phyloP scores from a whole-genome alignment of 2,888 invertebrate genomes.

The Pollenia angustigena region DNA sequence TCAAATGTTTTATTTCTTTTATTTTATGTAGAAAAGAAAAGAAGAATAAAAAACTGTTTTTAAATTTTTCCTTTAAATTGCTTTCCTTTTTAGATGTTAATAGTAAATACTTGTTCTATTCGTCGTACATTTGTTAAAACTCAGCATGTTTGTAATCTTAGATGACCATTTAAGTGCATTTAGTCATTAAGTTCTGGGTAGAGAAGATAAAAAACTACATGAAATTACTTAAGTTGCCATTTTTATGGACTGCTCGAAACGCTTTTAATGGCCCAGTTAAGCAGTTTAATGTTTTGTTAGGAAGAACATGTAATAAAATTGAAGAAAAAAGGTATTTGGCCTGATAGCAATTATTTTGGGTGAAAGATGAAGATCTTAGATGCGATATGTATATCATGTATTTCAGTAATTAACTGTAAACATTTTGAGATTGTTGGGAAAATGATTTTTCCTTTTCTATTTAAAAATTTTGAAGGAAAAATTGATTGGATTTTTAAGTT shows the following conservation, averaged over 20 bases:
- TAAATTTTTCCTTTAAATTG: neutral
- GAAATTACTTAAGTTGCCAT: neutral
- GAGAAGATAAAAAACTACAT: conserved; percentile 3
- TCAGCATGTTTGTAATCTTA: conserved; percentile 46
- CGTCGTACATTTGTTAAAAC: conserved; percentile 7
- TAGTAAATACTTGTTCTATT: neutral
- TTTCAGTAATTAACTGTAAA: too few species aligned
- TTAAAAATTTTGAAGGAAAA: too few species aligned
- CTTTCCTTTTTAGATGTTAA: neutral
- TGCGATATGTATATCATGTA: neutral
- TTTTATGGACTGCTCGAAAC: conserved; percentile 17
- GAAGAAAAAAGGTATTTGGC: neutral
- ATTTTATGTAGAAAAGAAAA: conserved; percentile 15
- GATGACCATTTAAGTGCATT: conserved; percentile 64
- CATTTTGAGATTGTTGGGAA: too few species aligned
- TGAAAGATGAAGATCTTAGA: neutral
- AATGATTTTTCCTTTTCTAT: too few species aligned
- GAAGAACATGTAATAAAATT: neutral
- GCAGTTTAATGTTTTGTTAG: neutral
- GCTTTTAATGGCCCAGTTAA: neutral
- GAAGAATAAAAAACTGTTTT: neutral
- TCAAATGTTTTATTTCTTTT: conserved; percentile 7
- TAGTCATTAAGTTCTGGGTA: conserved; percentile 47
- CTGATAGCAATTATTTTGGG: neutral
- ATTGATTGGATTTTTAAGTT: too few species aligned